Evolutionary conservation across 1,140 invertebrate species (phyloP).

Genomic region (Caenorhabditis tropicalis): DNA sequence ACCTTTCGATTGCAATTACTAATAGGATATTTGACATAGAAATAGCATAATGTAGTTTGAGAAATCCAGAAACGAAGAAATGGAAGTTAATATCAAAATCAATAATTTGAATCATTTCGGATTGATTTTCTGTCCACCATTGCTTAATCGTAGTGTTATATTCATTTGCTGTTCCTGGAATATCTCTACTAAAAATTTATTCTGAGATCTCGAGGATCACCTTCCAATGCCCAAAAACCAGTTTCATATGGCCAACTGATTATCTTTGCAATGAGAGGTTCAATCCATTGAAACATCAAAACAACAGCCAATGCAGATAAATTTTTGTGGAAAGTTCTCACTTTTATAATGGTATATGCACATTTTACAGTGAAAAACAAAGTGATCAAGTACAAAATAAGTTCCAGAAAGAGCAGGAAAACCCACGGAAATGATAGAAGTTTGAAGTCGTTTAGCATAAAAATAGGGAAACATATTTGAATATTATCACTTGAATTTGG

Average conservation of each 20-base stretch:
- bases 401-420: not conserved
- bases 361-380: not conserved
- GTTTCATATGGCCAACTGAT: constrained; percentile 7
- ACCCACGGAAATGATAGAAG: not conserved
- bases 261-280: not conserved
- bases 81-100: not conserved
- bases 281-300: not conserved
- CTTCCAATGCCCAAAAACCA: not conserved
- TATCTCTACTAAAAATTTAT: no score
- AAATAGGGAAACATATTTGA: not conserved
- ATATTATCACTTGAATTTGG: not conserved
- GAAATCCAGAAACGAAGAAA: not conserved
- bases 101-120: not conserved
- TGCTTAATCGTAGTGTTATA: not conserved
- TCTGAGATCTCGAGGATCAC: no score
- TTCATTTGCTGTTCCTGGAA: not conserved
- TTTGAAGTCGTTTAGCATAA: not conserved
- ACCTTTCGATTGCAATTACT: not conserved
- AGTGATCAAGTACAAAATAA: not conserved
- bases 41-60: not conserved
- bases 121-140: not conserved
- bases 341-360: not conserved
- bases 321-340: not conserved
- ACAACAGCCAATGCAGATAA: not conserved
- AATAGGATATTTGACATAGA: not conserved